Evolutionary conservation across 2,113 vertebrate species (phyloP).

Genomic region (Callocephalon fimbriatum): DNA sequence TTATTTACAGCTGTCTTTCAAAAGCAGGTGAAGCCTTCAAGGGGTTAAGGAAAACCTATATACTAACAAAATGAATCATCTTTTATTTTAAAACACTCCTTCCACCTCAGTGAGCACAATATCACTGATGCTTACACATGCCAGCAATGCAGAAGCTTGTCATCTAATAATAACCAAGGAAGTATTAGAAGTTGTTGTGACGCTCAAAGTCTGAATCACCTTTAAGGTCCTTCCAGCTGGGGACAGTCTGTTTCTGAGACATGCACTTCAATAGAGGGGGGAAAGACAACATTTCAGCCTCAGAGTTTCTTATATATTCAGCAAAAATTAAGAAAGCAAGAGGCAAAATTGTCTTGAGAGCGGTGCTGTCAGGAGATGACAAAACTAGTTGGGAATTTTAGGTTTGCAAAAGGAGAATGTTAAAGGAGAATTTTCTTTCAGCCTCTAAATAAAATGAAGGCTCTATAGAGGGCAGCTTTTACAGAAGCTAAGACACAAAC

Average conservation of each 20-base stretch:
- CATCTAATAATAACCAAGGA: conserved; percentile 5
- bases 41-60: background rate
- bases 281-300: background rate
- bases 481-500: conserved; percentile 40
- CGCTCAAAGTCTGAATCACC: background rate
- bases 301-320: background rate
- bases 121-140: background rate
- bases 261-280: rapidly evolving
- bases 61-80: background rate
- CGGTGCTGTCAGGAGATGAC: background rate
- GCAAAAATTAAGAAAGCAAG: conserved; percentile 38
- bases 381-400: conserved; percentile 11
- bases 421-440: conserved; percentile 16
- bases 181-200: background rate
- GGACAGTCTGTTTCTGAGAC: background rate
- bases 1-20: background rate
- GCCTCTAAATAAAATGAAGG: background rate
- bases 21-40: background rate
- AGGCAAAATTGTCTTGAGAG: background rate
- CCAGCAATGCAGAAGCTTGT: background rate
- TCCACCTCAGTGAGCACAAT: background rate
- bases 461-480: background rate
- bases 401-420: background rate
- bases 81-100: conserved; percentile 8
- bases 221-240: conserved; percentile 25